Percentiles rank a stretch among this genome's conserved stretches.
These are phyloP conservation scores for Eudemis profundana DNA, from an alignment of 2,888 invertebrate genomes.

Conservation along the genomic window DNA sequence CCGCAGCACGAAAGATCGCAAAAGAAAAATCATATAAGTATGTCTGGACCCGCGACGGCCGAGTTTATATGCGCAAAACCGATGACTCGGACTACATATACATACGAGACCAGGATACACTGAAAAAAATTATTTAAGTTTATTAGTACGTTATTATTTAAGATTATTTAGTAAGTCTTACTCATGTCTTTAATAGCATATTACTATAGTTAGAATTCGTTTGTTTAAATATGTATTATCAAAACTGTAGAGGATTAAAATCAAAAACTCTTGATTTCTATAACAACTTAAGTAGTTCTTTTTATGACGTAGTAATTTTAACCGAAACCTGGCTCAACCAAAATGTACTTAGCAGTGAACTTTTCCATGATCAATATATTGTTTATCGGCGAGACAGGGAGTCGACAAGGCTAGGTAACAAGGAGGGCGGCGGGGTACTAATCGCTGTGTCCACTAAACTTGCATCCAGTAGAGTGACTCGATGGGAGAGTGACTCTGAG, in stretches of 20 bases:
- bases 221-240: slow-evolving; percentile 40
- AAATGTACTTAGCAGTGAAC: slow-evolving; percentile 37
- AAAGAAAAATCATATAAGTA: slow-evolving; percentile 14
- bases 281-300: slow-evolving; percentile 15
- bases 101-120: neutral
- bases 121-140: slow-evolving; percentile 9
- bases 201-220: neutral
- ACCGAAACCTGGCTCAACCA: slow-evolving; percentile 46
- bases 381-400: slow-evolving; percentile 22
- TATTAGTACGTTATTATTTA: slow-evolving; percentile 4
- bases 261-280: slow-evolving; percentile 41
- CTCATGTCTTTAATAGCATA: no score
- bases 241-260: slow-evolving; percentile 45
- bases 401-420: neutral
- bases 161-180: no score
- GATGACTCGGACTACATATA: neutral
- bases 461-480: neutral
- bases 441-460: no score
- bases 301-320: slow-evolving; percentile 43
- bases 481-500: neutral
- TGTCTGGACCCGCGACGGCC: slow-evolving; percentile 25
- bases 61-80: slow-evolving; percentile 20
- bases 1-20: slow-evolving; percentile 10
- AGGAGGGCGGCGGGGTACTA: slow-evolving; percentile 11
- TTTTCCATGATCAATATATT: slow-evolving; percentile 34